These are phyloP conservation scores for Hiodon alosoides DNA, from an alignment of 2,113 vertebrate genomes.

Conservation along the genomic window DNA sequence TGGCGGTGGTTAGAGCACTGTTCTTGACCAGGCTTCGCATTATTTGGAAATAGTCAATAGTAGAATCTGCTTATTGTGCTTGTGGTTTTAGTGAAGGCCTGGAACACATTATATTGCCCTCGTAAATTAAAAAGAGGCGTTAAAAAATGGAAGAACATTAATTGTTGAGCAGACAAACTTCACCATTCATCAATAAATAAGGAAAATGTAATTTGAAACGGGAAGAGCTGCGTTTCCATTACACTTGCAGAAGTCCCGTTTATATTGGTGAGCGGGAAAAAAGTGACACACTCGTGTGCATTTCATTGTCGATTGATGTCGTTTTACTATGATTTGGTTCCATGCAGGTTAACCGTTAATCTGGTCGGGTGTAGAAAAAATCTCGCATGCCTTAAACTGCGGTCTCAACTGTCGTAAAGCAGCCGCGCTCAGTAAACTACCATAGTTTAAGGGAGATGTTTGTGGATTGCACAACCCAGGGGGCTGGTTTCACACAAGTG, in stretches of 20 bases:
- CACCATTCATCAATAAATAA: slow-evolving; percentile 12
- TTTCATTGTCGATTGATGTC: neutral
- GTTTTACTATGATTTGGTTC: neutral
- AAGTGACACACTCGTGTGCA: neutral
- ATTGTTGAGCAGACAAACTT: slow-evolving; percentile 4
- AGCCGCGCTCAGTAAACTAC: neutral
- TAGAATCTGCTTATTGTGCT: neutral
- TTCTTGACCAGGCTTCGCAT: neutral
- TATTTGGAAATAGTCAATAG: neutral
- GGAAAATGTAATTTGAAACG: slow-evolving; percentile 12
- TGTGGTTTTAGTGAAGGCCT: neutral
- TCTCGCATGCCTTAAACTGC: neutral
- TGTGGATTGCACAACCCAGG: slow-evolving; percentile 59
- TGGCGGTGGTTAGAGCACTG: neutral
- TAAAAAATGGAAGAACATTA: slow-evolving; percentile 15
- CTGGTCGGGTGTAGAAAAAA: neutral
- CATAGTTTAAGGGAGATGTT: slow-evolving; percentile 24
- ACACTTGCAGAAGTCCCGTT: neutral
- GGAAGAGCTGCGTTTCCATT: neutral
- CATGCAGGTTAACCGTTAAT: too few relatives aligned
- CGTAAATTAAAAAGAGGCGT: slow-evolving; percentile 1
- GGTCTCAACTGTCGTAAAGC: neutral
- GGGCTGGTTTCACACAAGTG: slow-evolving; percentile 36
- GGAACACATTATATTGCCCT: slow-evolving; percentile 10
- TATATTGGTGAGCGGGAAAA: neutral